Percentiles rank a stretch among this genome's conserved stretches.
Conservation (phyloP, 1,140 invertebrate genomes). For the Bombus polaris region DNA sequence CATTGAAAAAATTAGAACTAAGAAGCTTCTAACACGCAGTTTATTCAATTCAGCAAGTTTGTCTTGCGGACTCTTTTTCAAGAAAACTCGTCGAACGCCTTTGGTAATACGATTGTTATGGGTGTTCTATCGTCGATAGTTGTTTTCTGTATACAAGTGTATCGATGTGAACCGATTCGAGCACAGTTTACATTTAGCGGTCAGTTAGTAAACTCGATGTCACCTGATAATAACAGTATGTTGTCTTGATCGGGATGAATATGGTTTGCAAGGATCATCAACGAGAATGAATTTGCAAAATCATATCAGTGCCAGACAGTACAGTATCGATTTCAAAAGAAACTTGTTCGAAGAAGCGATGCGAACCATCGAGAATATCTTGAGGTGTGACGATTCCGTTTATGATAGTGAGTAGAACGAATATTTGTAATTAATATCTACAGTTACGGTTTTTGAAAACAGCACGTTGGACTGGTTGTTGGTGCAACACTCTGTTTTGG, state of each 20-base stretch:
- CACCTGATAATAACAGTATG: constrained; percentile 20
- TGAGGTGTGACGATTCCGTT: neutral
- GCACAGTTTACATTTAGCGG: constrained; percentile 35
- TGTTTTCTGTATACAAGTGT: neutral
- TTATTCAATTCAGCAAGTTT: neutral
- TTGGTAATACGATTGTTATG: neutral
- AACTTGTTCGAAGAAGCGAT: fast-evolving
- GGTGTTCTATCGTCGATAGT: neutral
- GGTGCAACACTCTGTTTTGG: neutral
- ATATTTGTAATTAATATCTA: neutral
- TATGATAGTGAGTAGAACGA: constrained; percentile 38
- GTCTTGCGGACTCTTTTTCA: neutral
- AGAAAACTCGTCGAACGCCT: neutral
- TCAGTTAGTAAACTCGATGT: constrained; percentile 47
- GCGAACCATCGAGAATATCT: neutral
- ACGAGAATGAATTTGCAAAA: constrained; percentile 2
- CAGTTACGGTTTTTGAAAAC: neutral
- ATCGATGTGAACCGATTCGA: neutral
- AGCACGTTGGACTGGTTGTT: neutral
- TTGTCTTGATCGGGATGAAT: neutral
- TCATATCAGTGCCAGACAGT: neutral
- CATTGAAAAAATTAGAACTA: too few relatives aligned
- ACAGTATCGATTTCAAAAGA: neutral
- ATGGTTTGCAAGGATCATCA: neutral
- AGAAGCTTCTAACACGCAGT: neutral